Base-by-base conservation (phyloP, 2,888 invertebrate species). In the Meteorus colon region DNA sequence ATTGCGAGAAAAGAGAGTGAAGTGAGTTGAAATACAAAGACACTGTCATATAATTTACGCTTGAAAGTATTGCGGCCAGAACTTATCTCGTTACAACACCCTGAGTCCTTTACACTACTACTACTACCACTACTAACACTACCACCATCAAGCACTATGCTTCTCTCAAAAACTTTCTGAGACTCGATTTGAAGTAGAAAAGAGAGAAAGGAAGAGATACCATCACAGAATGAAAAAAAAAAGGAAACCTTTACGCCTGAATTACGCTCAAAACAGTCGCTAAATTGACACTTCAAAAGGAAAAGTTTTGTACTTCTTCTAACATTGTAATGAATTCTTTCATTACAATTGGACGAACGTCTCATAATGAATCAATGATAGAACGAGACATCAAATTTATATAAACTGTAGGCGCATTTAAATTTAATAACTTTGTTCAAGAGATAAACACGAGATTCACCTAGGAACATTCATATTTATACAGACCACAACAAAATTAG, bases 51-150 rank as follows among this genome's bases (percentile, higher is more conserved):
- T 71, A 70, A 71, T 72, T 51, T 67, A 60, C 51, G 37, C 76
- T 72, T 48, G 48, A 72, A 72, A 76, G 76, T 76, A 76, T 76
- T 45, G 71, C 66, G 45, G 16, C 48, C 60, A 60, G 67, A 76
- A 76, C 72, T 76, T 76, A 73, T 72, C 72, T 76, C 76, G 72
- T 76, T 76, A 76, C 72, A 68, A 66, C 41, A 34, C 41, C 27
- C 70, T 70, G 70, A 63, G 16, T 72, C 55, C 19, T 55, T 55
- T 55, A n/a, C n/a, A n/a, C n/a, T n/a, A 51, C n/a, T 51, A 51
- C 51, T n/a, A 51, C 51, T 51, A 19, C 55, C 4, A 19, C 19
- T 55, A 8, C 55, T 19, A 4, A 1, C n/a, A 8, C 55, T 55
- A 19, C 19, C n/a, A 55, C 48, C n/a, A 41, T 41, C 1, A 8